These are phyloP conservation scores for Drosophila nasuta DNA, from an alignment of 1,140 invertebrate genomes.

Conservation along the genomic window DNA sequence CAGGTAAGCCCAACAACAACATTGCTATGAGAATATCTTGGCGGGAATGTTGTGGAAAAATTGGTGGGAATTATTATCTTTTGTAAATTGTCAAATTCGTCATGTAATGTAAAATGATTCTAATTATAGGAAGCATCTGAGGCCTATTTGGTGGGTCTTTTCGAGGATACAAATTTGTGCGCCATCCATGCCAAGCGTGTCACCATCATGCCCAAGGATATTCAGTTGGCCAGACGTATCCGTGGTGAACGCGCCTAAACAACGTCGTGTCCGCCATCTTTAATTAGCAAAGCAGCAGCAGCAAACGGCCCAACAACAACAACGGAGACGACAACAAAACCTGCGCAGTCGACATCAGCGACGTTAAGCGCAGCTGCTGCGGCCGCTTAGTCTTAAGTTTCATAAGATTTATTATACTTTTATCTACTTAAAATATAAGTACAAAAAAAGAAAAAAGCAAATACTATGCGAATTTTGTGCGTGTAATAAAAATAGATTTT, in stretches of 20 bases:
- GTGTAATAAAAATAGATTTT: constrained; percentile 42
- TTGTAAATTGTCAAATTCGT: constrained; percentile 22
- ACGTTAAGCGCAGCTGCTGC: constrained; percentile 32
- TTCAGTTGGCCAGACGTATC: constrained; percentile 92
- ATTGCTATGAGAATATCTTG: constrained; percentile 4
- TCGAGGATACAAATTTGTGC: constrained; percentile 93
- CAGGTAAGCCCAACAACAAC: constrained; percentile 85
- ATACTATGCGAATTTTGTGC: constrained; percentile 33
- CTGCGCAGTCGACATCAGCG: constrained; percentile 21
- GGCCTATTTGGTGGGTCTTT: constrained; percentile 93
- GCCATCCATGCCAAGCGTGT: constrained; percentile 97
- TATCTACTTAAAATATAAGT: constrained; percentile 38
- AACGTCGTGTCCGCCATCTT: constrained; percentile 64
- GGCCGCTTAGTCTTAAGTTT: constrained; percentile 49
- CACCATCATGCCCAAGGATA: constrained; percentile 97
- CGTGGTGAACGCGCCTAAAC: too few species aligned
- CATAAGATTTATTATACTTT: constrained; percentile 40
- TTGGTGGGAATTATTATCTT: constrained; percentile 27
- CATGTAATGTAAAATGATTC: constrained; percentile 24
- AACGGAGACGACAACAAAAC: constrained; percentile 23
- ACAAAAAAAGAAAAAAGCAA: background rate
- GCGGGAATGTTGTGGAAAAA: constrained; percentile 28
- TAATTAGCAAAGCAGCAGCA: constrained; percentile 62
- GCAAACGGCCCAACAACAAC: constrained; percentile 25
- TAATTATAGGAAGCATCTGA: constrained; percentile 90